phyloP scores from a whole-genome alignment of 2,797 vertebrate species.

The Acomys russatus region DNA sequence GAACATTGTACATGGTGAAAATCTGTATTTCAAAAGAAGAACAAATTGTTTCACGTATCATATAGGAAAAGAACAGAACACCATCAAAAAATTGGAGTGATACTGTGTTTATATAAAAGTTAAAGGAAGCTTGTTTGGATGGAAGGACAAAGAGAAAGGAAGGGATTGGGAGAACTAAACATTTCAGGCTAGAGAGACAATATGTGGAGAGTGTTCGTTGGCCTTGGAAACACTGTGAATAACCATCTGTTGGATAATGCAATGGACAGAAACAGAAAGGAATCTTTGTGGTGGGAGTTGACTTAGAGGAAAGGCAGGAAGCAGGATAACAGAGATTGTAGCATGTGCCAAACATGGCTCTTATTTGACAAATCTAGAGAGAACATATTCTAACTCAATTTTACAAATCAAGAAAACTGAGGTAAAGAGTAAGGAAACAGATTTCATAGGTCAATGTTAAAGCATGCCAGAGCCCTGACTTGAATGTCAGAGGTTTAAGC shows the following conservation, averaged over 20 bases:
- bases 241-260: not conserved
- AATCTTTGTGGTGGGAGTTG: not conserved
- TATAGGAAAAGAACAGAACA: not conserved
- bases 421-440: not conserved
- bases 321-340: not conserved
- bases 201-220: not conserved
- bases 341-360: not conserved
- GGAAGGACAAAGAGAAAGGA: not conserved
- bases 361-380: not conserved
- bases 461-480: not conserved
- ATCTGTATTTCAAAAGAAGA: not conserved
- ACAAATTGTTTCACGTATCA: not conserved
- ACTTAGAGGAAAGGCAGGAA: not conserved
- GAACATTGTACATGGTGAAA: too few species aligned
- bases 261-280: not conserved
- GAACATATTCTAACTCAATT: not conserved
- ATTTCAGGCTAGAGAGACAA: not conserved
- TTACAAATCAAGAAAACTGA: not conserved
- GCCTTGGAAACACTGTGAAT: not conserved
- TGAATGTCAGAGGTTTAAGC: not conserved
- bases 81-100: not conserved
- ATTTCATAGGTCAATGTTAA: not conserved
- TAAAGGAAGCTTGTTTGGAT: not conserved
- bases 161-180: not conserved
- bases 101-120: not conserved